Base-by-base conservation (phyloP, 2,797 vertebrate genomes). In the Epinephelus awoara region DNA sequence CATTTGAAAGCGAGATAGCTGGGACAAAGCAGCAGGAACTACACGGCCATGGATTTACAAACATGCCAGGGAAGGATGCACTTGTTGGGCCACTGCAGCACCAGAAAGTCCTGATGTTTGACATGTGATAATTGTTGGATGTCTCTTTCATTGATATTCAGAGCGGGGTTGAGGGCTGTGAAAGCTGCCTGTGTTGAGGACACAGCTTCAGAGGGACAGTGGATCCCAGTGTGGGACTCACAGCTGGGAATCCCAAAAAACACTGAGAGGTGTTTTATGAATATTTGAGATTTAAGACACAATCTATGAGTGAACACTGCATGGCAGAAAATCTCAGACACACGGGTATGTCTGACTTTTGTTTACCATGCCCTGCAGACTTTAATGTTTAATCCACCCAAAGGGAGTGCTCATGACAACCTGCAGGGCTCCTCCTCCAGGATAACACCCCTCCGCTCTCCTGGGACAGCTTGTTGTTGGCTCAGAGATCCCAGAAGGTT, bases 91-190 rank as follows among this genome's bases (percentile, higher is more conserved):
- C 73, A 7, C 52, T 42, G 81, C 70, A 44, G 79, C 67, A 27
- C 1, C 12, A n/a, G 0, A 13, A 56, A 64, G 50, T 44, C 21
- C 5, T 19, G 74, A 50, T 71, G 81, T 70, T n/a, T 66, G 72
- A 88, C 87, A 82, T 73, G 87, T 82, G 89, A 82, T 44, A 2
- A 82, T 44, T 2, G 55, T 21, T 64, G 47, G 65, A 25, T 57
- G 62, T 29, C 49, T 50, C 55, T 76, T 69, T 90, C 83, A 92
- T 94, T 94, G 87, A 86, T 89, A 94, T 94, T 91, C 94, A 81
- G 56, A 42, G 76, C 69, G 67, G 83, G 74, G 75, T 15, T 12
- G 46, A 62, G 69, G 25, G 63, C 77, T 67, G 58, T 91, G 86
- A 93, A 92, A 85, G 94, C 83, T 72, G 87, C 82, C 87, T 90